Evolutionary conservation across 2,113 vertebrate species (phyloP).

Genomic region (Marmota monax): DNA sequence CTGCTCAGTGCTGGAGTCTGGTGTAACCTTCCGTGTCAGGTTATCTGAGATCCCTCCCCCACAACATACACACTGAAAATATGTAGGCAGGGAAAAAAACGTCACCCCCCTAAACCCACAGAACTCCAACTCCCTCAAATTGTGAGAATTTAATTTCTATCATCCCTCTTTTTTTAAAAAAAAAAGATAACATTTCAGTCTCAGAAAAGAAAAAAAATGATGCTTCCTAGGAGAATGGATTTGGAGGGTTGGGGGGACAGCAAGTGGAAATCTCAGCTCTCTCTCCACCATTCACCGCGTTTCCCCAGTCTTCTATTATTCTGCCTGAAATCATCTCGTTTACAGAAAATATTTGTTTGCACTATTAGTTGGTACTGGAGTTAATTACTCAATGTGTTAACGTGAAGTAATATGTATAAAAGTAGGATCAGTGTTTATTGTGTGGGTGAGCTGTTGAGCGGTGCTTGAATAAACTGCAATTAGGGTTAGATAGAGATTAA

Average conservation of each 20-base stretch:
- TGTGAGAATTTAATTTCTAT: constrained; percentile 5
- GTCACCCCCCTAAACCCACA: not conserved
- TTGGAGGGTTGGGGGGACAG: constrained; percentile 51
- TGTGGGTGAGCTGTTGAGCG: constrained; percentile 93
- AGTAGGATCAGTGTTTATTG: constrained; percentile 96
- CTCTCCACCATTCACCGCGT: constrained; percentile 27
- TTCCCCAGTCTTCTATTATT: constrained; percentile 86
- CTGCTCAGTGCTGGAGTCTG: not conserved
- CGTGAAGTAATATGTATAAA: constrained; percentile 92
- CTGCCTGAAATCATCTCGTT: constrained; percentile 89
- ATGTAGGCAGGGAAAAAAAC: constrained; percentile 9
- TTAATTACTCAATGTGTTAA: constrained; percentile 93
- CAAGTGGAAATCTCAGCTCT: constrained; percentile 76
- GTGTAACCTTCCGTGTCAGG: not conserved
- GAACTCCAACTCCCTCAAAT: constrained; percentile 30
- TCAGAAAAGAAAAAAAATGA: not conserved
- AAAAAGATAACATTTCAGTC: not conserved
- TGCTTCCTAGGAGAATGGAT: not conserved
- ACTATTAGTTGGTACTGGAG: constrained; percentile 91
- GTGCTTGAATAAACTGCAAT: constrained; percentile 96
- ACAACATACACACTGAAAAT: not conserved
- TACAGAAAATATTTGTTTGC: constrained; percentile 92
- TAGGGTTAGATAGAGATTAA: constrained; percentile 93
- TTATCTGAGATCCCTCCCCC: not conserved
- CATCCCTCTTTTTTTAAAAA: not conserved